Conservation (phyloP, 2,797 vertebrate species). For the Neoniphon sammara region DNA sequence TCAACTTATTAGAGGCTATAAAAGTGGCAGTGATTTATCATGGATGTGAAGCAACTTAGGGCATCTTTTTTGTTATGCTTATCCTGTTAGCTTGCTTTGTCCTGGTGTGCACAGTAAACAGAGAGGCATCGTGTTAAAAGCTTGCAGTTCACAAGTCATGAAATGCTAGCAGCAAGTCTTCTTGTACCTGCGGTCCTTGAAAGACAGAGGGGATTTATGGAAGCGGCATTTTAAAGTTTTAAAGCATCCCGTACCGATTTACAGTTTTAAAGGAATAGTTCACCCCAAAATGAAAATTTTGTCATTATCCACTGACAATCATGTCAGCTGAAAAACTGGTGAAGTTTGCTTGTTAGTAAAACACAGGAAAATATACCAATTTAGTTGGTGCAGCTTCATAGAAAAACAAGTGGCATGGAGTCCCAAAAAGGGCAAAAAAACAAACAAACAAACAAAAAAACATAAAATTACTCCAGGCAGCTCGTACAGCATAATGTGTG, state of each 20-base stretch:
- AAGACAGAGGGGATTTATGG: constrained; percentile 64
- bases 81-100: constrained; percentile 79
- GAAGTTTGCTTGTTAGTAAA: too few relatives aligned
- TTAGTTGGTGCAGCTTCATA: too few relatives aligned
- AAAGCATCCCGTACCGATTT: constrained; percentile 76
- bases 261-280: constrained; percentile 48
- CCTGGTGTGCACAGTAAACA: constrained; percentile 81
- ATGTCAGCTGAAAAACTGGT: too few relatives aligned
- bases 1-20: constrained; percentile 91
- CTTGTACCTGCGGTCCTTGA: constrained; percentile 65
- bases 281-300: too few relatives aligned
- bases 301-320: too few relatives aligned
- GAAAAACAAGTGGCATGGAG: too few relatives aligned
- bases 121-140: constrained; percentile 80
- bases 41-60: constrained; percentile 79
- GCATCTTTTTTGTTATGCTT: constrained; percentile 79
- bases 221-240: constrained; percentile 76
- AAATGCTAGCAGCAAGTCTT: constrained; percentile 63
- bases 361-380: too few relatives aligned
- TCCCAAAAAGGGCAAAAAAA: too few relatives aligned
- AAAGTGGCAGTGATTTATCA: constrained; percentile 85
- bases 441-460: too few relatives aligned
- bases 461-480: too few relatives aligned
- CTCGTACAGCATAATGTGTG: too few relatives aligned
- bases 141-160: constrained; percentile 77